Base-by-base conservation (phyloP, 2,888 invertebrate genomes). In the Leptarthrus brevirostris region DNA sequence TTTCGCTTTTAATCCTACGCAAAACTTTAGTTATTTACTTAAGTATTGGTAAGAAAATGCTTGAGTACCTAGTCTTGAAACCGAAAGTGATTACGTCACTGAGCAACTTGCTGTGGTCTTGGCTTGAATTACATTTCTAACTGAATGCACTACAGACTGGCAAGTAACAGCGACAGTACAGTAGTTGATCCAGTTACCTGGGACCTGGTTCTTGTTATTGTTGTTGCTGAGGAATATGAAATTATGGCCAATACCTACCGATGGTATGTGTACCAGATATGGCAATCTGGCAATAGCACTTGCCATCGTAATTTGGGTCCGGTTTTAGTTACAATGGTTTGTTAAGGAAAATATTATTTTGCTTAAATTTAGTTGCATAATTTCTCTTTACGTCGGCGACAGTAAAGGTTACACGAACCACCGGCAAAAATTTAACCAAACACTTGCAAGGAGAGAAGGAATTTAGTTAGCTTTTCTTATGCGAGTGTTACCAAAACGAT, bases 341-440 rank as follows among this genome's bases (percentile, higher is more conserved):
- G 44, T 44, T n/a, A 14, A 44, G 44, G n/a, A 44, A 44, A 16
- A 16, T 44, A 44, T 44, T 44, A 44, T 44, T 44, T 44, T 44
- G 44, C 44, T 16, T 12, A 16, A 16, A 14, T 12, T 16, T 14
- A 44, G n/a, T 44, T 44, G n/a, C 44, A 44, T n/a, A 44, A 44
- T 44, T 12, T 12, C 12, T 14, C 4, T 12, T 16, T 44, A 4
- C 14, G 44, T 8, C 16, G 44, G 12, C 16, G 44, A 44, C 16
- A n/a, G 44, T 12, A 44, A 44, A 44, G 44, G 44, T 44, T 44
- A 44, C 44, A 30, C 30, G 30, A 6, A 30, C 5, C 30, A 30
- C 30, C 8, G 30, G 30, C 30, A 6, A 30, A 30, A 4, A 30
- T 6, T 30, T 30, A 30, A 30, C 5, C 5, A 30, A 30, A 30